Evolutionary conservation across 2,888 invertebrate genomes (phyloP), one percentile per base, ranked within the genome.

Genomic region (Mesochorus sp.): DNA sequence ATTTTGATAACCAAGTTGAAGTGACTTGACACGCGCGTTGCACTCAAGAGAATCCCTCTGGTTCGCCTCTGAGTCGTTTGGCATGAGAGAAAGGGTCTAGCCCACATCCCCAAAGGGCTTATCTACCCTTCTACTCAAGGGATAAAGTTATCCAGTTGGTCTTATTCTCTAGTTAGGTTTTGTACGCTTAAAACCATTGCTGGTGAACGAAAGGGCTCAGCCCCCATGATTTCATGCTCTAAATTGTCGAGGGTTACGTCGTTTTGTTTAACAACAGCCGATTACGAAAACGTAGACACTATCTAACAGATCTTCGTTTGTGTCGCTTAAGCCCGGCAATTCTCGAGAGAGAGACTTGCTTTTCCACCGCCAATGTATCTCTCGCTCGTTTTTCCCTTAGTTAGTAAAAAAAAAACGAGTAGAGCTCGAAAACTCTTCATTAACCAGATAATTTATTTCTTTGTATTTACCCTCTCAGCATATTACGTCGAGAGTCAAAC

Each of bases 91-190:
- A 51, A 26, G 26, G 31, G 51, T 26, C 66, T 31, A 28, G 39
- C 24, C 19, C 21, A 10, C 51, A 61, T 39, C 49, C 42, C 74
- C 57, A 53, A 51, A 57, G 47, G 67, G 67, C 47, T 72, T 67
- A 72, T 77, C 61, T 44, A 55, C 59, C 72, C 72, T 70, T 61
- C 73, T 62, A 51, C 67, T 47, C 59, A 64, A 37, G 53, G 68
- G 72, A 49, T 66, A 75, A 78, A 81, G 79, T 77, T 74, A 82
- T 80, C 70, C 73, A 37, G 67, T 26, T 44, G 55, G 64, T 44
- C 44, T 55, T 80, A 57, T 73, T 66, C 73, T 76, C 67, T 8
- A 47, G 19, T 12, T n/a, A 17, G 6, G 5, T 28, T 47, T 10
- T 28, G 42, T 12, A 19, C 3, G 31, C 31, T 44, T 12, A 6